phyloP scores from a whole-genome alignment of 92 coral and sea anemone genomes.

The Montipora capitata region DNA sequence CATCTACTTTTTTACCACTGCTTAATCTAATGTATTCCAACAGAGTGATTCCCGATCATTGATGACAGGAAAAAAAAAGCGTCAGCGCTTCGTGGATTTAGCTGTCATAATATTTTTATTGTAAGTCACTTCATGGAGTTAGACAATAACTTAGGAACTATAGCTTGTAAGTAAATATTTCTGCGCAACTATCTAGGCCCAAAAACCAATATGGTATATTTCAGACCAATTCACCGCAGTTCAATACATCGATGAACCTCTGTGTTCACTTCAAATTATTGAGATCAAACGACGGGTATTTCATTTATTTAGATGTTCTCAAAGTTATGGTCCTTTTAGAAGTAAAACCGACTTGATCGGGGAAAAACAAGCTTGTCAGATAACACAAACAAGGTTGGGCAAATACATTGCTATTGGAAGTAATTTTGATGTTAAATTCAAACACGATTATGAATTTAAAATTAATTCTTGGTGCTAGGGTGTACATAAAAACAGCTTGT shows the following conservation, averaged over 20 bases:
- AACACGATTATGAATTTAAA: not conserved
- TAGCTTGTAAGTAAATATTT: not conserved
- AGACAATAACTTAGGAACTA: too few species aligned
- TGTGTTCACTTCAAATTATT: not conserved
- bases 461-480: not conserved
- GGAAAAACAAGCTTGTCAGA: constrained; percentile 3
- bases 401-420: not conserved
- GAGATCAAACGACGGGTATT: not conserved
- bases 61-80: too few species aligned
- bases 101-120: too few species aligned
- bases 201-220: not conserved
- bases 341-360: not conserved
- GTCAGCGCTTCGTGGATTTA: too few species aligned
- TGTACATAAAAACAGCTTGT: not conserved
- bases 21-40: not conserved
- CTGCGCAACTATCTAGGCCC: not conserved
- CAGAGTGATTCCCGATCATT: too few species aligned
- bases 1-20: not conserved
- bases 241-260: too few species aligned
- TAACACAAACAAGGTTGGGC: not conserved
- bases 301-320: not conserved
- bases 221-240: not conserved
- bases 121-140: too few species aligned
- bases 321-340: not conserved
- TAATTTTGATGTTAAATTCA: constrained; percentile 12